Base-by-base conservation (phyloP, 2,113 vertebrate species). In the Neopipo cinnamomea region DNA sequence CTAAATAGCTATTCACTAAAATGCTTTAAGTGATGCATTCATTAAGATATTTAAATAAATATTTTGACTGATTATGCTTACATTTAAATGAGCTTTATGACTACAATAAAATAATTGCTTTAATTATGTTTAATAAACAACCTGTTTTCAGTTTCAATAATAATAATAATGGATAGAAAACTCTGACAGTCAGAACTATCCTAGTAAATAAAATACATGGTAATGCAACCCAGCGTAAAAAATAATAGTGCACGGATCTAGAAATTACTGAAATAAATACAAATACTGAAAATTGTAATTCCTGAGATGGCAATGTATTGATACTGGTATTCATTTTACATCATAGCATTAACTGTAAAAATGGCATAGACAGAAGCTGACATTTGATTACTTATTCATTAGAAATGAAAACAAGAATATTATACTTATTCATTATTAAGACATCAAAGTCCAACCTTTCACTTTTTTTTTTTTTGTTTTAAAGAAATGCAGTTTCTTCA, bases 101-200 rank as follows among this genome's bases (percentile, higher is more conserved):
- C 90, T 89, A 89, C 87, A 97, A 71, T 92, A 83, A 91, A 89
- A 79, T 94, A 95, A 95, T 91, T 91, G 85, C 70, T 84, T 94
- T 96, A 94, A 96, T 96, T 80, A 95, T 72, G 65, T 78, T 92
- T 95, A 72, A 95, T 83, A 96, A 96, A 95, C 93, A 96, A 94
- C 88, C 73, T 91, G 79, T 33, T 93, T 92, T 92, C 37, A 58
- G 75, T 55, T 86, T 61, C 61, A 92, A 4, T 63, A 90, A 76
- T 79, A 89, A 71, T 71, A 91, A 92, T 62, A 95, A 91, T 14
- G 25, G 74, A 84, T 71, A 86, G 47, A 88, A 84, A 84, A 86
- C 12, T 68, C 17, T 88, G 50, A 91, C 72, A 90, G 39, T 21
- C 78, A 81, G 66, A 91, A 77, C 18, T 56, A 86, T 33, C 66